These are phyloP conservation scores for Acanthurus leucopareius DNA, from an alignment of 2,797 vertebrate genomes.

Conservation along the genomic window DNA sequence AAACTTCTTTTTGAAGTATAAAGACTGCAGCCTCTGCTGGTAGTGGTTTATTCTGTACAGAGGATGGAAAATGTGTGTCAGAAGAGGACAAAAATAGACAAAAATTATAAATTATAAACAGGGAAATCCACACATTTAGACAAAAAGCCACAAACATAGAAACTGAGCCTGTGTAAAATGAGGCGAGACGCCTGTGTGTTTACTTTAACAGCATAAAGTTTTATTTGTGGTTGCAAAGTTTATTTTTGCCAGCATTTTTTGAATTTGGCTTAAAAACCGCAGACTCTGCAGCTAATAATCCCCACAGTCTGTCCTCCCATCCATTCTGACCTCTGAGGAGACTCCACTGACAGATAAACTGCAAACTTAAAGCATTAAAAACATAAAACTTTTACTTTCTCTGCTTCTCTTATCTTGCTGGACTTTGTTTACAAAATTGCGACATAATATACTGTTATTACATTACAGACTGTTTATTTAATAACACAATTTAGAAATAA, in stretches of 20 bases:
- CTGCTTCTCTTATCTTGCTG: conserved; percentile 20
- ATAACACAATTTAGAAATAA: conserved; percentile 34
- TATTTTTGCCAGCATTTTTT: conserved; percentile 63
- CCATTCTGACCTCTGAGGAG: conserved; percentile 12
- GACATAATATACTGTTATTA: conserved; percentile 26
- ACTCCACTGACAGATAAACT: conserved; percentile 12
- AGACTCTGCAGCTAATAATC: conserved; percentile 55
- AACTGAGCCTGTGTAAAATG: conserved; percentile 27
- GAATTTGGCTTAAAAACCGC: conserved; percentile 49
- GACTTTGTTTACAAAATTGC: conserved; percentile 33
- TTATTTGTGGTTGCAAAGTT: conserved; percentile 53
- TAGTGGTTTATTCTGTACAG: conserved; percentile 96
- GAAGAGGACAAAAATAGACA: conserved; percentile 48
- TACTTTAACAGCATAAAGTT: conserved; percentile 34
- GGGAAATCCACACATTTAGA: conserved; percentile 62
- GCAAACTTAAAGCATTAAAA: conserved; percentile 20
- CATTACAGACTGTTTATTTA: conserved; percentile 34
- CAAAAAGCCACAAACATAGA: conserved; percentile 60
- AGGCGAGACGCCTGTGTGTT: conserved; percentile 20
- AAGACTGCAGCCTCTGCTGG: conserved; percentile 94
- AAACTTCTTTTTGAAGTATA: conserved; percentile 99
- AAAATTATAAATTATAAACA: conserved; percentile 62
- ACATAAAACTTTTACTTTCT: conserved; percentile 5
- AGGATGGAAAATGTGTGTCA: conserved; percentile 55
- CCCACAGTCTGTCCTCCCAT: conserved; percentile 53